phyloP scores from a whole-genome alignment of 2,113 vertebrate genomes.

The Labeo rohita region DNA sequence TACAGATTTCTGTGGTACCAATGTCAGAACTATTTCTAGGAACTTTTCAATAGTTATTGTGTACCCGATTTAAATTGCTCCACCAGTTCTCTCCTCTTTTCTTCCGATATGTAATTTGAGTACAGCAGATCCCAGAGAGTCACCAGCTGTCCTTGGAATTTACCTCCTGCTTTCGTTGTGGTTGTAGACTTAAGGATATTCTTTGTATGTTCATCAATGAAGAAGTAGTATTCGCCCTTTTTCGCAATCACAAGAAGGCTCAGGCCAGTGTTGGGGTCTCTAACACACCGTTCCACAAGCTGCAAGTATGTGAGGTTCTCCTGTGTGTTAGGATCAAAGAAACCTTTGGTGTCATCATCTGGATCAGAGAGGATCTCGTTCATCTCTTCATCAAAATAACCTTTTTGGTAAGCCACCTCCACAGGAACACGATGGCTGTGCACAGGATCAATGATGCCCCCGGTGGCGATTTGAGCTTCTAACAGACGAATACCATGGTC shows the following conservation, averaged over 20 bases:
- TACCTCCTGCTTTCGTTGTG: neutral
- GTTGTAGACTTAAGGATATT: neutral
- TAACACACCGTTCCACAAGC: conserved; percentile 50
- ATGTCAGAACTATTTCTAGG: conserved; percentile 41
- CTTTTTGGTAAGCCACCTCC: conserved; percentile 69
- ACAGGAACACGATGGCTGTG: conserved; percentile 67
- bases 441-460: conserved; percentile 74
- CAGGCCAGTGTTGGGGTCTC: conserved; percentile 49
- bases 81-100: neutral
- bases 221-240: neutral
- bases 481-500: conserved; percentile 55
- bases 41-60: conserved; percentile 60
- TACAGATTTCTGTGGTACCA: conserved; percentile 67
- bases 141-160: neutral
- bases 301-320: conserved; percentile 55
- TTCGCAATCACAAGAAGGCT: conserved; percentile 35
- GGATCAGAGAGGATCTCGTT: conserved; percentile 73
- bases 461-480: conserved; percentile 72
- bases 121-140: neutral
- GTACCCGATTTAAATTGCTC: neutral
- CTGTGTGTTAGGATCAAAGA: conserved; percentile 69
- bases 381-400: conserved; percentile 79
- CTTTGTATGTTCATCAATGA: neutral
- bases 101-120: neutral
- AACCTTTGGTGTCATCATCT: conserved; percentile 73